A percentile compares a stretch with the other conserved stretches of the same genome.
Evolutionary conservation across 2,888 invertebrate genomes (phyloP).

Genomic region (Venustoraphidia nigricollis): DNA sequence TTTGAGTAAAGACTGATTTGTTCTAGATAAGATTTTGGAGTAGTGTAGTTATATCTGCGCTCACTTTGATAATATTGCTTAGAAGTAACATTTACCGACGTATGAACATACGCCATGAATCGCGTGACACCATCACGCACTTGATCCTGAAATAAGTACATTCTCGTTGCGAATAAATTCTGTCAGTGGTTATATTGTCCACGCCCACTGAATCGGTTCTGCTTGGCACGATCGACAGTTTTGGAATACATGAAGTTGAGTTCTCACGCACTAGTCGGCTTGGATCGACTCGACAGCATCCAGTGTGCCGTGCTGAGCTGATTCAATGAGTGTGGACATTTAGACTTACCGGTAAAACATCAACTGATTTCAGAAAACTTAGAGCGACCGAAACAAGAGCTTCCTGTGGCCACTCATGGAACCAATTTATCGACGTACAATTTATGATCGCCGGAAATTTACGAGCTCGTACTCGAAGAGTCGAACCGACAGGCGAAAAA

Average conservation of each 20-base stretch:
- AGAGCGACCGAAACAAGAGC: constrained; percentile 87
- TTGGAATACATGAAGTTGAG: too few species aligned
- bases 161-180: neutral
- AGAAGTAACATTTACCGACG: constrained; percentile 82
- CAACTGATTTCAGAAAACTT: constrained; percentile 68
- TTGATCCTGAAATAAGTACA: constrained; percentile 32
- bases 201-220: too few species aligned
- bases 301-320: too few species aligned
- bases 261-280: too few species aligned
- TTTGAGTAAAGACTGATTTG: constrained; percentile 88
- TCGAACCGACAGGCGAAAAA: constrained; percentile 93
- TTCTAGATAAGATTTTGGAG: constrained; percentile 92
- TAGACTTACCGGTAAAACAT: constrained; percentile 54
- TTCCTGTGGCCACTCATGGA: constrained; percentile 97
- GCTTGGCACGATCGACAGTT: too few species aligned
- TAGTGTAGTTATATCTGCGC: constrained; percentile 89
- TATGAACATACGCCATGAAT: constrained; percentile 92
- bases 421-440: constrained; percentile 94
- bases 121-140: constrained; percentile 71
- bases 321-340: too few species aligned
- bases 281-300: too few species aligned
- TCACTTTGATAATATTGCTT: constrained; percentile 78
- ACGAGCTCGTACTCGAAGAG: constrained; percentile 76
- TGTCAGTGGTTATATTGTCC: too few species aligned
- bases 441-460: constrained; percentile 95